Evolutionary conservation across 1,140 invertebrate species (phyloP).

Genomic region (Drosophila bifasciata): DNA sequence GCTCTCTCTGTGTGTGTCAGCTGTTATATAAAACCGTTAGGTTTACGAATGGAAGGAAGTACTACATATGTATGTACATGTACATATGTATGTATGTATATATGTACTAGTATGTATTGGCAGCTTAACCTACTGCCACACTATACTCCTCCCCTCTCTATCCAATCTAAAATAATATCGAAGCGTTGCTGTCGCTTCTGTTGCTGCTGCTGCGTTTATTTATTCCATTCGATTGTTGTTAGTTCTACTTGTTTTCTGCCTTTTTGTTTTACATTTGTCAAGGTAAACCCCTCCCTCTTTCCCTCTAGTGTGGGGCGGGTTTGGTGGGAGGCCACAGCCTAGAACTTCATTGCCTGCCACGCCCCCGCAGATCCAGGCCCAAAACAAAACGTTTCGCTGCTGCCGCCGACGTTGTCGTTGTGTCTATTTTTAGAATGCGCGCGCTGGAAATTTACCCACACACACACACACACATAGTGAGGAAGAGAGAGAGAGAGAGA

Average conservation of each 20-base stretch:
- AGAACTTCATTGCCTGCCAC: constrained; percentile 41
- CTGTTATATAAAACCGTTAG: constrained; percentile 69
- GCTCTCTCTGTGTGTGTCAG: constrained; percentile 13
- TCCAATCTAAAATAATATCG: constrained; percentile 32
- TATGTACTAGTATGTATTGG: constrained; percentile 41
- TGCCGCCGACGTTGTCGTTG: constrained; percentile 51
- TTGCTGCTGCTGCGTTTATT: constrained; percentile 28
- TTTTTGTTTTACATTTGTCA: constrained; percentile 64
- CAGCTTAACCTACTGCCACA: constrained; percentile 23
- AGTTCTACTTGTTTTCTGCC: constrained; percentile 26
- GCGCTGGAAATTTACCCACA: constrained; percentile 78
- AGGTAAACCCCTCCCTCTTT: constrained; percentile 45
- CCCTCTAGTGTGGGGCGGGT: background rate
- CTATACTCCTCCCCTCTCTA: constrained; percentile 6
- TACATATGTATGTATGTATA: too few species aligned
- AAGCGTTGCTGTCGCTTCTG: constrained; percentile 16
- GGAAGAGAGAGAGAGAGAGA: background rate
- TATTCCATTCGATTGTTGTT: constrained; percentile 31
- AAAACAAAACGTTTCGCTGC: constrained; percentile 32
- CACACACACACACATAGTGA: constrained; percentile 35
- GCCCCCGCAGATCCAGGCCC: constrained; percentile 4
- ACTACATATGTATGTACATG: too few species aligned
- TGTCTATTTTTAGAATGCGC: constrained; percentile 75
- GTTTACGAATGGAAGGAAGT: background rate
- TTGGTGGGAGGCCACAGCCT: constrained; percentile 16